phyloP scores from a whole-genome alignment of 2,888 invertebrate species.

The Thecocarcelia acutangulata region DNA sequence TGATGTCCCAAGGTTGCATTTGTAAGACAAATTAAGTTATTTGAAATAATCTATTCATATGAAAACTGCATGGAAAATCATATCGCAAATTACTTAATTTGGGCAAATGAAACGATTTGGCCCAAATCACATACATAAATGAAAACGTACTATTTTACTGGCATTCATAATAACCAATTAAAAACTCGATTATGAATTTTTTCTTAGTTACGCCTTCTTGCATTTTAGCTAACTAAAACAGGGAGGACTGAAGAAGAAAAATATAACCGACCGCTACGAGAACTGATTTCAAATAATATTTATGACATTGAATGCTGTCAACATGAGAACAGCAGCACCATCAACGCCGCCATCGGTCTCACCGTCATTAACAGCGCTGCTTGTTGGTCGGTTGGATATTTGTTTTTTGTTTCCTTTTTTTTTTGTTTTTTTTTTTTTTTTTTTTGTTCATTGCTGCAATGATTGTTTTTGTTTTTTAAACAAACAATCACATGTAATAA shows the following conservation, averaged over 20 bases:
- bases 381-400: background rate
- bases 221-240: no score
- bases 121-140: no score
- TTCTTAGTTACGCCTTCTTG: no score
- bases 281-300: slow-evolving; percentile 62
- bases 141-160: no score
- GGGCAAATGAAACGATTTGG: no score
- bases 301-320: slow-evolving; percentile 66
- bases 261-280: slow-evolving; percentile 23
- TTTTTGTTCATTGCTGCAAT: slow-evolving; percentile 17
- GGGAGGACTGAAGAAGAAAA: slow-evolving; percentile 12
- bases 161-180: no score
- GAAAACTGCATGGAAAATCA: no score
- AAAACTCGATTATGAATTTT: no score
- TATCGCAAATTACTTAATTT: no score
- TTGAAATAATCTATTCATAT: no score
- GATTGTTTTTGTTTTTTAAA: slow-evolving; percentile 7
- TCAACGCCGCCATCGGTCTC: slow-evolving; percentile 10
- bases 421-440: background rate
- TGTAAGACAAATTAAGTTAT: no score
- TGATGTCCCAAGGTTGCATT: no score
- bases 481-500: slow-evolving; percentile 21
- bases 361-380: slow-evolving; percentile 4
- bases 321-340: slow-evolving; percentile 54
- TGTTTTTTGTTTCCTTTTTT: slow-evolving; percentile 5